Conservation (phyloP, 2,113 vertebrate genomes). For the Elaphurus davidianus region DNA sequence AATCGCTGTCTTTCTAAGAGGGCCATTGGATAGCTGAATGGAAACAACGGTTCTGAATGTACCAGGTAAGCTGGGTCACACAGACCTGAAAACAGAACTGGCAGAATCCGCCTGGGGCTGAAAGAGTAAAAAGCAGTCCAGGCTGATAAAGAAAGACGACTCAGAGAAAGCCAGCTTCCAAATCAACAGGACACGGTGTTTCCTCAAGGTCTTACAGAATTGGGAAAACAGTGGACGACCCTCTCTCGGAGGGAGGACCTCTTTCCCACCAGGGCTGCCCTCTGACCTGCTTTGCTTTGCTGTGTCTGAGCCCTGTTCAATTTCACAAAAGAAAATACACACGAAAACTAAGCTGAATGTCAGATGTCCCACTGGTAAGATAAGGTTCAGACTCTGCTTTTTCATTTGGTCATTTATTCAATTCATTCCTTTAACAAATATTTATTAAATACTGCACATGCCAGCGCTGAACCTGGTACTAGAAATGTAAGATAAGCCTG, state of each 20-base stretch:
- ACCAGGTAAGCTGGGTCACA: not conserved
- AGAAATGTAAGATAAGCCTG: slow-evolving; percentile 39
- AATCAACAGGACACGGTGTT: not conserved
- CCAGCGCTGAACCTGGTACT: not conserved
- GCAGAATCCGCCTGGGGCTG: not conserved
- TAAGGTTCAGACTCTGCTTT: slow-evolving; percentile 1
- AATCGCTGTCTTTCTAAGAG: not conserved
- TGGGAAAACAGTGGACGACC: not conserved
- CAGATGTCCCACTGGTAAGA: not conserved
- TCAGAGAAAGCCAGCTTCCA: not conserved
- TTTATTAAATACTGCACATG: not conserved
- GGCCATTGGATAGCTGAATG: not conserved
- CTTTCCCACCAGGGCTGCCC: not conserved
- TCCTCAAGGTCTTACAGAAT: not conserved
- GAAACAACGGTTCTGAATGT: not conserved
- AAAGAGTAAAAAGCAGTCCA: not conserved
- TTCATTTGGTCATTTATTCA: not conserved
- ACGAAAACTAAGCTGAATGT: not conserved
- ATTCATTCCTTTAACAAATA: slow-evolving; percentile 26
- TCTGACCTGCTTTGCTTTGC: not conserved
- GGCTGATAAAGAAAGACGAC: not conserved
- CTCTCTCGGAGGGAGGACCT: not conserved
- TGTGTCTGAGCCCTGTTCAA: not conserved
- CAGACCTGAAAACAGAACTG: not conserved
- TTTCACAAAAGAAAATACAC: not conserved